A percentile compares a stretch with the other conserved stretches of the same genome.
phyloP scores from a whole-genome alignment of 2,888 invertebrate species.

The Aphrophora alni region DNA sequence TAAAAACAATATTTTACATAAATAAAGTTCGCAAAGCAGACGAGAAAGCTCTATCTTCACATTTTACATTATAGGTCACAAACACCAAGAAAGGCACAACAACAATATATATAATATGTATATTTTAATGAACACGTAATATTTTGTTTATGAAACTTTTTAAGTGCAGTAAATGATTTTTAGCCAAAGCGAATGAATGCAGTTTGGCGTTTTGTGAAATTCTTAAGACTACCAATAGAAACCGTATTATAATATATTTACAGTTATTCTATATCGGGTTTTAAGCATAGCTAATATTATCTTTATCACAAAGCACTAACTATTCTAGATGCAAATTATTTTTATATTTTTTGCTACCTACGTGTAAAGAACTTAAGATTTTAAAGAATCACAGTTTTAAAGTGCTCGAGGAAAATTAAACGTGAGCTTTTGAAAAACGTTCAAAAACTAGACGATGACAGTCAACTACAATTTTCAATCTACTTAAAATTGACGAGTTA shows the following conservation, averaged over 20 bases:
- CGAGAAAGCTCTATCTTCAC: not conserved
- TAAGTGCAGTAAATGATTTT: not conserved
- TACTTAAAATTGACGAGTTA: constrained; percentile 7
- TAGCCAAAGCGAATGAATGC: not conserved
- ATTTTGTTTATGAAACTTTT: not conserved
- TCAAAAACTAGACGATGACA: not conserved
- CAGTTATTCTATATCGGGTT: not conserved
- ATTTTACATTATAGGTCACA: not conserved
- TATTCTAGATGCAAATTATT: not conserved
- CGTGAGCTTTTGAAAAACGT: not conserved
- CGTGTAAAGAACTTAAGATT: not conserved
- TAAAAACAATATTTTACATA: no score
- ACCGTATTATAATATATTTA: no score
- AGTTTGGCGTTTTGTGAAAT: not conserved
- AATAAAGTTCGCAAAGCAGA: not conserved
- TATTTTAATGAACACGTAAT: not conserved
- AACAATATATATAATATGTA: constrained; percentile 4
- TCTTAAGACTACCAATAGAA: not conserved
- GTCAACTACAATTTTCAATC: not conserved
- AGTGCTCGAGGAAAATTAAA: not conserved
- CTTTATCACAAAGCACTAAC: not conserved
- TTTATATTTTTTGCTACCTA: not conserved
- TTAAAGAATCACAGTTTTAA: not conserved
- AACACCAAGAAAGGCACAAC: constrained; percentile 7
- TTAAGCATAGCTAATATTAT: not conserved